A percentile compares a stretch with the other conserved stretches of the same genome.
phyloP scores from a whole-genome alignment of 2,113 vertebrate genomes.

The Gopherus flavomarginatus region DNA sequence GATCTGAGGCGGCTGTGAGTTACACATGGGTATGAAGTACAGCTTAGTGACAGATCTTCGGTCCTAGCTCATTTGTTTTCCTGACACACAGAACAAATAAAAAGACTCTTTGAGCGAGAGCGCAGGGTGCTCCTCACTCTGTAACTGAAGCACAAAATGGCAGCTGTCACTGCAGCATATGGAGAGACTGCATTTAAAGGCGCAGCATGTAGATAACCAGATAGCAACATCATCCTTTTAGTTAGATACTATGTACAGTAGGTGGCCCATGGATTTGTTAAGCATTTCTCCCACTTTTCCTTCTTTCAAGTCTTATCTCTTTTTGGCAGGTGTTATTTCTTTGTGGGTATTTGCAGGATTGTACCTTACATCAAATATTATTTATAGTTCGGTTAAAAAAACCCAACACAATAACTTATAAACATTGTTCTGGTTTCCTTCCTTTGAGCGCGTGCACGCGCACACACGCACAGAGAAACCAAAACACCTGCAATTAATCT shows the following conservation, averaged over 20 bases:
- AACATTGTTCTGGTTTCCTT: neutral
- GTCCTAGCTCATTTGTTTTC: neutral
- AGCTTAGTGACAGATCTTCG: neutral
- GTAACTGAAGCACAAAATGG: neutral
- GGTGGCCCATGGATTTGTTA: neutral
- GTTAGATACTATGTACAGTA: neutral
- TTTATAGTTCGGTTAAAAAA: neutral
- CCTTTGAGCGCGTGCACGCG: neutral
- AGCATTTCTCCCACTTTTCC: neutral
- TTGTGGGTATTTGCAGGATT: neutral
- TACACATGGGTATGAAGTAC: neutral
- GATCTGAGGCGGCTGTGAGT: neutral
- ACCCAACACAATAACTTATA: accelerated
- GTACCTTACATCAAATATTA: neutral
- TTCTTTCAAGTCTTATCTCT: neutral
- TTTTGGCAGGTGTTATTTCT: neutral
- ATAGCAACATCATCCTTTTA: accelerated
- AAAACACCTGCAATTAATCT: neutral
- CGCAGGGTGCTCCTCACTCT: neutral
- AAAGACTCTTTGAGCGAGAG: neutral
- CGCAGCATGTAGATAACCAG: neutral
- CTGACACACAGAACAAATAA: neutral
- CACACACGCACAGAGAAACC: accelerated
- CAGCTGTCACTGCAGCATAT: neutral
- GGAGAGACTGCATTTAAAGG: accelerated